Conservation (phyloP, 2,888 invertebrate species). For the Dynastes grantii region DNA sequence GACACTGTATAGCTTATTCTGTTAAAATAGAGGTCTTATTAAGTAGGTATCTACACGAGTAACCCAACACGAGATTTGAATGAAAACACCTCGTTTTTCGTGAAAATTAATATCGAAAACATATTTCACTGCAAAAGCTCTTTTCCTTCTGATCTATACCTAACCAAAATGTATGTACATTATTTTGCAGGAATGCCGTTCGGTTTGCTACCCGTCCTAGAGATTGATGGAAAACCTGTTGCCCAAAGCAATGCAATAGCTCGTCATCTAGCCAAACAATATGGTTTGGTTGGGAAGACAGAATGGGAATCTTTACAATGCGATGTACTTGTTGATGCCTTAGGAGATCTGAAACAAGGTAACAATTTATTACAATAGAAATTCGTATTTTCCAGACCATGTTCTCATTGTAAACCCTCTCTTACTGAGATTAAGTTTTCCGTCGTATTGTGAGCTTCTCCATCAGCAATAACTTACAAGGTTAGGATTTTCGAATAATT, state of each 20-base stretch:
- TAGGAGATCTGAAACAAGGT: constrained; percentile 74
- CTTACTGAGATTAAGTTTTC: background rate
- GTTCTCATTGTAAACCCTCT: background rate
- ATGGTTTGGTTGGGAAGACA: constrained; percentile 73
- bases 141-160: no score
- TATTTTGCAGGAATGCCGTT: constrained; percentile 72
- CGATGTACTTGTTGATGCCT: constrained; percentile 74
- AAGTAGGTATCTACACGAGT: no score
- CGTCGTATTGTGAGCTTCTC: no score
- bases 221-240: constrained; percentile 74
- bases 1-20: no score
- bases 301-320: constrained; percentile 74
- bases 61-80: no score
- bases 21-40: no score
- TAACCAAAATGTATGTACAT: constrained; percentile 10
- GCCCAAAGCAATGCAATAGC: constrained; percentile 75
- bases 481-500: no score
- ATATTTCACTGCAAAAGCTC: no score
- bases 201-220: constrained; percentile 75
- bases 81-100: no score
- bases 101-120: no score
- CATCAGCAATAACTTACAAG: no score
- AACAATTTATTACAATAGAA: constrained; percentile 55
- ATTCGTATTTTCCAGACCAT: background rate
- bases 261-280: constrained; percentile 73